These are phyloP conservation scores for Muscicapa comitata DNA, from an alignment of 2,797 vertebrate genomes.

Conservation along the genomic window DNA sequence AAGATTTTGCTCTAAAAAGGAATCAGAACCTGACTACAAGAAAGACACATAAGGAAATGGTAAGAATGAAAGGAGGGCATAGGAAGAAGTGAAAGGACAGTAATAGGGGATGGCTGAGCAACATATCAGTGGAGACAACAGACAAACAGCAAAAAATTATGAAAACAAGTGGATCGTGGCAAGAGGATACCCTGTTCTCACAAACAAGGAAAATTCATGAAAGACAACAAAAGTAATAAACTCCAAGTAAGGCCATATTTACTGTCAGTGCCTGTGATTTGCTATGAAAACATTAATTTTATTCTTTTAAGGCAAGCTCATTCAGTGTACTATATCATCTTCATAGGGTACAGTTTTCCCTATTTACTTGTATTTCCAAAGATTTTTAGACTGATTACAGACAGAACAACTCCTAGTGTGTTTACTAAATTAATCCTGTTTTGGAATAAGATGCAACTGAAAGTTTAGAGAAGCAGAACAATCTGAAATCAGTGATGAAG, in stretches of 20 bases:
- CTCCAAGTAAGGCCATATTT: constrained; percentile 41
- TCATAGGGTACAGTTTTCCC: neutral
- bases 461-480: neutral
- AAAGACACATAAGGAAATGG: neutral
- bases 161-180: neutral
- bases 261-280: constrained; percentile 41
- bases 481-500: neutral
- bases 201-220: neutral
- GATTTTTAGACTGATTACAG: neutral
- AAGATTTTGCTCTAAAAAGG: neutral
- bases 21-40: neutral
- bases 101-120: neutral
- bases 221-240: constrained; percentile 15
- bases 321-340: constrained; percentile 23
- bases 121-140: neutral
- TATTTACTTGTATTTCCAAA: neutral
- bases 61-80: neutral
- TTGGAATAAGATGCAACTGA: neutral
- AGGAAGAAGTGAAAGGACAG: constrained; percentile 22
- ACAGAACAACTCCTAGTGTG: neutral
- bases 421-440: neutral
- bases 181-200: constrained; percentile 15
- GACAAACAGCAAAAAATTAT: constrained; percentile 13
- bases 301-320: constrained; percentile 13
- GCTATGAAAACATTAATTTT: neutral